phyloP scores from a whole-genome alignment of 2,888 invertebrate species.

The Habrosyne pyritoides region DNA sequence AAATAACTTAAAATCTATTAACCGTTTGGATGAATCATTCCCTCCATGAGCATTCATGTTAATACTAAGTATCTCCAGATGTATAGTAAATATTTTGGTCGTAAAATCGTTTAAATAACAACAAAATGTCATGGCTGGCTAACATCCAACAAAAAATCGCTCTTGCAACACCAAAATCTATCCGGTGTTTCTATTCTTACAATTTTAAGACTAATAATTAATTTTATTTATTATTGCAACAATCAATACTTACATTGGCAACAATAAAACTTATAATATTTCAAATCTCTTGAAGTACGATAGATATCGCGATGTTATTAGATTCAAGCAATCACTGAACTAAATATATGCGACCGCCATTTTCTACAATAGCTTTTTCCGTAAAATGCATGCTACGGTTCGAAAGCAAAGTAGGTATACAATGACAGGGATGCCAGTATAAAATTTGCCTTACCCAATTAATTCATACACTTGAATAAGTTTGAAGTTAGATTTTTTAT shows the following conservation, averaged over 20 bases:
- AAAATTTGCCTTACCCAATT: background rate
- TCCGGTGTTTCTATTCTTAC: slow-evolving; percentile 73
- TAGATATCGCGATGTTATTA: background rate
- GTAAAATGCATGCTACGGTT: background rate
- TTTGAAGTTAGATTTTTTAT: background rate
- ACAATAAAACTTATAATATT: slow-evolving; percentile 46
- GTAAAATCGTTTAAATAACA: slow-evolving; percentile 11
- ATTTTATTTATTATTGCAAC: slow-evolving; percentile 67
- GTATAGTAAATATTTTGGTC: background rate
- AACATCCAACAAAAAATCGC: slow-evolving; percentile 32
- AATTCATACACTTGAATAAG: background rate
- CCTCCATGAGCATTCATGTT: background rate
- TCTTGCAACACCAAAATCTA: slow-evolving; percentile 72
- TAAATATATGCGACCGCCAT: background rate
- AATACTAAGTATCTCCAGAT: slow-evolving; percentile 13
- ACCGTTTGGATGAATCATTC: background rate
- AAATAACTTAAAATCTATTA: no score
- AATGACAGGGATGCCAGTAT: background rate
- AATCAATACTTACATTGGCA: slow-evolving; percentile 75
- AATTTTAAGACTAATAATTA: slow-evolving; percentile 53
- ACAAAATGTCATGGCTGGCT: slow-evolving; percentile 34
- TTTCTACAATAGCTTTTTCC: background rate
- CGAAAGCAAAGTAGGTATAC: background rate
- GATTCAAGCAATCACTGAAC: background rate
- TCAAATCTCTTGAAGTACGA: background rate